Base-by-base conservation (phyloP, 2,888 invertebrate species). In the Onthophagus sagittarius region DNA sequence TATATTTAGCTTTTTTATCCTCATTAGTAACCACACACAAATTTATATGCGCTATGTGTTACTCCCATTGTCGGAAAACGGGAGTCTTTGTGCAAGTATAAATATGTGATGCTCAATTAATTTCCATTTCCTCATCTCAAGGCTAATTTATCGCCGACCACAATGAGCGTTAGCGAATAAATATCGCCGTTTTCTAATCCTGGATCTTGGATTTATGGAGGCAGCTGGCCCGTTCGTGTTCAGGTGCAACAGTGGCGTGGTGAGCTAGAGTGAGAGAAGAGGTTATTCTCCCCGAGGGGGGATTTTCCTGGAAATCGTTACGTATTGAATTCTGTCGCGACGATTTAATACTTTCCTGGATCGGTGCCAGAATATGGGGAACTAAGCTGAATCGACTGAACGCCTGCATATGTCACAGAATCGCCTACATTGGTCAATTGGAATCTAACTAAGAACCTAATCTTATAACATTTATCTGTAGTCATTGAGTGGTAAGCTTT, bases 91-190 rank as follows among this genome's bases (percentile, higher is more conserved):
- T 53, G 23, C 39, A 53, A 11, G 39, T 53, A 67, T 31, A 67
- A 67, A 67, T 67, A 67, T 7, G 15, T 63, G 15, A n/a, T 9
- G 32, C 67, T 67, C 32, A 67, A 67, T 67, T 67, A 67, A 67
- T 67, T 67, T 67, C 67, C 15, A 67, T 67, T 67, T 32, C 67
- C 32, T 23, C 13, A 31, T 67, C 67, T 23, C 31, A n/a, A 23
- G 32, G 31, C n/a, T n/a, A 23, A 67, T 67, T 67, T 67, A 74
- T 74, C 39, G 72, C 70, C 72, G 63, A 62, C 33, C 15, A 70
- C 63, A 72, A 72, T 74, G 39, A 67, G 23, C 23, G 23, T 15
- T 63, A 63, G 15, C 15, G 23, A 67, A 67, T 67, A 67, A 53
- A 53, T 53, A 53, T 53, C 39, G 39, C 39, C 67, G n/a, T 23